Percentiles rank a stretch among this genome's conserved stretches.
Conservation (phyloP, 1,140 invertebrate genomes). For the Globodera ellingtonae region DNA sequence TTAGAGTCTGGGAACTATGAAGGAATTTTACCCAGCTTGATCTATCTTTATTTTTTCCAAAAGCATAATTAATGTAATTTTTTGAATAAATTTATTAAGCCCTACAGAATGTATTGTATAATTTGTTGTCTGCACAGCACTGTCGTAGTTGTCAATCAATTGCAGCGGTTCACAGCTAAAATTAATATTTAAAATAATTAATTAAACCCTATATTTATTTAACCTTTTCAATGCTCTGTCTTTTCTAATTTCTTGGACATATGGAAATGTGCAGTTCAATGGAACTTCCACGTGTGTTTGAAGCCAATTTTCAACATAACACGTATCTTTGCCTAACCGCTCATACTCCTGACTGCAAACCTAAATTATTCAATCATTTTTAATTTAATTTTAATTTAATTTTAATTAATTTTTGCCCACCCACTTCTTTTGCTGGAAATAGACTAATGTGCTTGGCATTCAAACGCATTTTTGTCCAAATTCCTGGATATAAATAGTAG, state of each 20-base stretch:
- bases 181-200: background rate
- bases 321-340: conserved; percentile 34
- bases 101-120: conserved; percentile 36
- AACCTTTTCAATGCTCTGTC: conserved; percentile 23
- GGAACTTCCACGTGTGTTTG: conserved; percentile 31
- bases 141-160: conserved; percentile 38
- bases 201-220: background rate
- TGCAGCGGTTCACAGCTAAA: conserved; percentile 33
- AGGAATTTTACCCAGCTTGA: too few species aligned
- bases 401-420: background rate
- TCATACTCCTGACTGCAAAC: conserved; percentile 24
- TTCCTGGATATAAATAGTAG: conserved; percentile 38
- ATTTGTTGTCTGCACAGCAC: conserved; percentile 34
- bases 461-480: conserved; percentile 41
- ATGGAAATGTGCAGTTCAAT: conserved; percentile 40
- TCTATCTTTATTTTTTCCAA: too few species aligned
- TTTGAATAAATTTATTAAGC: too few species aligned
- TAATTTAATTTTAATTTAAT: too few species aligned
- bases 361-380: background rate
- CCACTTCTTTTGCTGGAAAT: conserved; percentile 32
- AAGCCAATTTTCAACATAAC: conserved; percentile 38
- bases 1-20: too few species aligned
- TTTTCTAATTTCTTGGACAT: conserved; percentile 30
- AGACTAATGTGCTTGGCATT: conserved; percentile 31
- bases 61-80: too few species aligned